phyloP scores from a whole-genome alignment of 2,797 vertebrate genomes.

The Tarsius wallacei region DNA sequence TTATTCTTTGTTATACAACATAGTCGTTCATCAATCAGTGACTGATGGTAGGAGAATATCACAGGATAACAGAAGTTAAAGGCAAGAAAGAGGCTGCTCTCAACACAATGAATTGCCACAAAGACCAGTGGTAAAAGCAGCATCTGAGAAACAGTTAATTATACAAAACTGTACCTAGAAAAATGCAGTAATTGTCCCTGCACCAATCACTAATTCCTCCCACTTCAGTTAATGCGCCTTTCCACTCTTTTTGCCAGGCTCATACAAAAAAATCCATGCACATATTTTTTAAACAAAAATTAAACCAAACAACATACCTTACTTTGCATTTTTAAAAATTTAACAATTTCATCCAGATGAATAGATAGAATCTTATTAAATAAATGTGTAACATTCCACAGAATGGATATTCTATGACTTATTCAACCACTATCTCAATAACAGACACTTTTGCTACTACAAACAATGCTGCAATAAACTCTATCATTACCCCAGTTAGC shows the following conservation, averaged over 20 bases:
- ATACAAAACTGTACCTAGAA: slow-evolving; percentile 6
- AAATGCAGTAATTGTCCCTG: not conserved
- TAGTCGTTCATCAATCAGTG: not conserved
- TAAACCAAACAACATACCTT: not conserved
- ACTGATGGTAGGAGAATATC: not conserved
- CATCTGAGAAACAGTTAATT: not conserved
- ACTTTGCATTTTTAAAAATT: not conserved
- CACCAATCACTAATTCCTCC: not conserved
- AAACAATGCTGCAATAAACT: not conserved
- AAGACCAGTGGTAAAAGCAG: not conserved
- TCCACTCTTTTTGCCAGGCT: not conserved
- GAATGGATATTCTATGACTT: not conserved
- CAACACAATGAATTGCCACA: not conserved
- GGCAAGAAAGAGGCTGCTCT: not conserved
- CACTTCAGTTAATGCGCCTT: not conserved
- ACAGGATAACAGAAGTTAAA: not conserved
- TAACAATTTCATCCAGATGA: not conserved
- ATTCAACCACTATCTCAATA: not conserved
- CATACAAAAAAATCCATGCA: slow-evolving; percentile 16
- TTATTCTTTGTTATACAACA: not conserved
- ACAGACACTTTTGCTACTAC: not conserved
- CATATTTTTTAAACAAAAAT: slow-evolving; percentile 4
- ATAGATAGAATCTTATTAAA: not conserved
- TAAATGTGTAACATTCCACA: not conserved
- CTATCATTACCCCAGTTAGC: not conserved